phyloP scores from a whole-genome alignment of 2,888 invertebrate genomes.

The Philaethria dido region DNA sequence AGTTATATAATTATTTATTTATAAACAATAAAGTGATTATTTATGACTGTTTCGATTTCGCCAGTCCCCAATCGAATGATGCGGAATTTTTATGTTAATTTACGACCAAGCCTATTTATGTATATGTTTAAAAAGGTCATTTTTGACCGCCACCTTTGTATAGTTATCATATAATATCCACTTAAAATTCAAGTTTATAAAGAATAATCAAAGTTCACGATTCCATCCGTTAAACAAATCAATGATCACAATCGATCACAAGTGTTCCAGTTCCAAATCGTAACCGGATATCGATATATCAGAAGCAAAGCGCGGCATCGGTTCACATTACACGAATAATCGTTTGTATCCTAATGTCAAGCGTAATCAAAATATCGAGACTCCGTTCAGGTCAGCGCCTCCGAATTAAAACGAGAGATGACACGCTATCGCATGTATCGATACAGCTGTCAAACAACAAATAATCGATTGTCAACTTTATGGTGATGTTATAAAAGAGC shows the following conservation, averaged over 20 bases:
- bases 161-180: neutral
- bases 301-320: slow-evolving; percentile 58
- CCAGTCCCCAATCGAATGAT: neutral
- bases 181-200: neutral
- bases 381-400: slow-evolving; percentile 76
- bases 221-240: slow-evolving; percentile 2
- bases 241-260: slow-evolving; percentile 28
- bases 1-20: slow-evolving; percentile 25
- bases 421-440: slow-evolving; percentile 56
- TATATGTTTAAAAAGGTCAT: neutral
- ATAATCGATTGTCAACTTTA: slow-evolving; percentile 36
- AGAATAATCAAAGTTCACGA: slow-evolving; percentile 6
- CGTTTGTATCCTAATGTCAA: slow-evolving; percentile 80
- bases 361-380: slow-evolving; percentile 77
- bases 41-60: slow-evolving; percentile 12
- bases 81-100: slow-evolving; percentile 18
- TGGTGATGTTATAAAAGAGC: slow-evolving; percentile 21
- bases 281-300: slow-evolving; percentile 55
- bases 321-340: slow-evolving; percentile 76
- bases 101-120: slow-evolving; percentile 13
- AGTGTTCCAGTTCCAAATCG: slow-evolving; percentile 55
- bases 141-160: neutral
- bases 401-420: slow-evolving; percentile 75
- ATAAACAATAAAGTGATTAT: slow-evolving; percentile 21
- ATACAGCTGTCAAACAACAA: slow-evolving; percentile 30